Evolutionary conservation across 1,140 invertebrate genomes (phyloP), one percentile per base, ranked within the genome.

Genomic region (Heliconius hewitsoni): DNA sequence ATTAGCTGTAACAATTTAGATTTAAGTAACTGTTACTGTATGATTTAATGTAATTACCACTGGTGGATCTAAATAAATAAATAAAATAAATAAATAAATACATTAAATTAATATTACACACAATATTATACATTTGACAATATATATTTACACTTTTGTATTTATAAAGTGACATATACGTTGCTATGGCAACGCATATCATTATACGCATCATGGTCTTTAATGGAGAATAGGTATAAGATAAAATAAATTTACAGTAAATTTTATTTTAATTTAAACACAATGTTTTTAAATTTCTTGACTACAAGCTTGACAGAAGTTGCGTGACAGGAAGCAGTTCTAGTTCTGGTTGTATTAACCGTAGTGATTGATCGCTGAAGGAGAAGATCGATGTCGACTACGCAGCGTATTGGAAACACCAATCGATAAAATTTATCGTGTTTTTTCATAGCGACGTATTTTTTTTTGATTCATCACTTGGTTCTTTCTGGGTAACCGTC

Each of bases 331-430:
- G 85, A 85, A 87, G 70, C 70, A 34, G 70, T 71, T 71, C 70
- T 46, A 34, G 77, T 74, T 46, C 16, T 82, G 57, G 74, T 84
- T 86, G 80, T 85, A 85, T 86, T 82, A 82, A 85, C 78, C 82
- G 82, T 82, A 78, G 80, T 84, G 84, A 85, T 83, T 81, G 85
- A 86, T 86, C 82, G 79, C 55, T 60, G 80, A 85, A 74, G 74
- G 76, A 55, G 74, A 81, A 77, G 84, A 85, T 85, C 82, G 79
- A 85, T 83, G 70, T 72, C 52, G 71, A n/a, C 66, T 76, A 72
- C 27, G 18, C 71, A 37, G 34, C 16, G 30, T 42, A 39, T 72
- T 72, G 16, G 42, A 74, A 57, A 55, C 76, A 74, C 46, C 73
- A 76, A 81, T 81, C 77, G 80, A 77, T 66, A 57, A 57, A 57